phyloP scores from a whole-genome alignment of 2,113 vertebrate species.

The Pogona vitticeps region DNA sequence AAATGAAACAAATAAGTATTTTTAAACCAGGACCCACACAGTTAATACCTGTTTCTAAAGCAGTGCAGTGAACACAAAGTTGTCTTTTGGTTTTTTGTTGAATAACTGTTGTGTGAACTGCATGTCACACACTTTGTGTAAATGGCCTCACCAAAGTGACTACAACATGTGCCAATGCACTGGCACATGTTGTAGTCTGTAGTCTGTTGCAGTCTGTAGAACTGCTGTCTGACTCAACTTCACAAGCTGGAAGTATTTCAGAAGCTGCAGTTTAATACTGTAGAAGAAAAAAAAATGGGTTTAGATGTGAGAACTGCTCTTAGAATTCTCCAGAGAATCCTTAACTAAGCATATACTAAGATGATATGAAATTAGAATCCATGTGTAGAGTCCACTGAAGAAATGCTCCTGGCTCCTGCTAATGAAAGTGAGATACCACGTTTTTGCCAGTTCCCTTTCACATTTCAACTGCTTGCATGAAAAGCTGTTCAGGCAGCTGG shows the following conservation, averaged over 20 bases:
- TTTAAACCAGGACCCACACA: not conserved
- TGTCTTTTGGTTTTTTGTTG: conserved; percentile 12
- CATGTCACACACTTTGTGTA: not conserved
- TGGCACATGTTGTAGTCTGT: too few species aligned
- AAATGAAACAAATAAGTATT: not conserved
- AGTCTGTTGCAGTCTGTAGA: too few species aligned
- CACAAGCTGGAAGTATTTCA: not conserved
- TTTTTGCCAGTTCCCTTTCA: not conserved
- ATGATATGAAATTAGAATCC: not conserved
- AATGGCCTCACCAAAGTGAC: not conserved
- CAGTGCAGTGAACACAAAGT: not conserved
- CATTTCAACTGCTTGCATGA: not conserved
- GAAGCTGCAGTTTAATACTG: not conserved
- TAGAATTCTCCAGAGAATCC: not conserved
- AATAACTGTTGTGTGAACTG: not conserved
- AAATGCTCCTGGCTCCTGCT: not conserved
- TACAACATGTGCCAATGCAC: not conserved
- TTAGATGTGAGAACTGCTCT: not conserved
- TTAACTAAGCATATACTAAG: not conserved
- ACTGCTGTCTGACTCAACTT: not conserved
- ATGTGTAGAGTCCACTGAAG: not conserved
- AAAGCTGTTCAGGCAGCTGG: not conserved
- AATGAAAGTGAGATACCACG: not conserved
- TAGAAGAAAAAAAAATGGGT: not conserved
- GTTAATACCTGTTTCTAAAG: conserved; percentile 20